Percentiles rank a stretch among this genome's conserved stretches.
These are phyloP conservation scores for Portunus trituberculatus DNA, from an alignment of 1,140 invertebrate genomes.

Conservation along the genomic window DNA sequence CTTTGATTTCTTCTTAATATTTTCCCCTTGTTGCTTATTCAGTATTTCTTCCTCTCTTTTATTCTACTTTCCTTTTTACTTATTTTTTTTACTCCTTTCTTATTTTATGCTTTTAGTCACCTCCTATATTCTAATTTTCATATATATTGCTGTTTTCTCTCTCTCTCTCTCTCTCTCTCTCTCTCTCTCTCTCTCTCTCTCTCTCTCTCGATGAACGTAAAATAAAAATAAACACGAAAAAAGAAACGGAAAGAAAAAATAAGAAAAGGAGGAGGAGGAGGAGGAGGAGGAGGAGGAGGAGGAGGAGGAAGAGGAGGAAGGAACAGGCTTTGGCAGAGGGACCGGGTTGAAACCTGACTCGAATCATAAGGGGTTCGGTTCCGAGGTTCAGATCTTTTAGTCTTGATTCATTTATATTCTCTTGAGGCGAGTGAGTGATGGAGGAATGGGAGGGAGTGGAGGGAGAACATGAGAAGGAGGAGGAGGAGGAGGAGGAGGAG, in stretches of 20 bases:
- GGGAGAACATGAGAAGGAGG: not conserved
- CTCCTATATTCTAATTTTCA: too few relatives aligned
- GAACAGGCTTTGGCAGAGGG: not conserved
- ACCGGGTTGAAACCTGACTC: not conserved
- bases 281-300: not conserved
- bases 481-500: constrained; percentile 8
- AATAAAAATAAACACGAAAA: not conserved
- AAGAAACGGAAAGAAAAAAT: not conserved
- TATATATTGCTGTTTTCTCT: too few relatives aligned
- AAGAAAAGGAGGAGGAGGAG: not conserved
- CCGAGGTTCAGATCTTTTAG: not conserved
- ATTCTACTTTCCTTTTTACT: too few relatives aligned
- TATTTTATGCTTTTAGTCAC: too few relatives aligned
- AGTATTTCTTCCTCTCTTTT: too few relatives aligned
- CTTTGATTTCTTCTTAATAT: too few relatives aligned
- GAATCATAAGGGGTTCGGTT: not conserved
- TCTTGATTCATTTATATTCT: not conserved
- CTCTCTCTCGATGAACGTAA: not conserved
- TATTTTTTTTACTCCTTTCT: too few relatives aligned
- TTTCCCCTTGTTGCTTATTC: too few relatives aligned
- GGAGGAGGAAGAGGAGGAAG: not conserved
- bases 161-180: too few relatives aligned
- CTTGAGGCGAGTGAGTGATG: not conserved
- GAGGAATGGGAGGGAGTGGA: not conserved
- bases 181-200: too few relatives aligned